A percentile compares a stretch with the other conserved stretches of the same genome.
Evolutionary conservation across 1,140 invertebrate genomes (phyloP).

Genomic region (Diabrotica virgifera): DNA sequence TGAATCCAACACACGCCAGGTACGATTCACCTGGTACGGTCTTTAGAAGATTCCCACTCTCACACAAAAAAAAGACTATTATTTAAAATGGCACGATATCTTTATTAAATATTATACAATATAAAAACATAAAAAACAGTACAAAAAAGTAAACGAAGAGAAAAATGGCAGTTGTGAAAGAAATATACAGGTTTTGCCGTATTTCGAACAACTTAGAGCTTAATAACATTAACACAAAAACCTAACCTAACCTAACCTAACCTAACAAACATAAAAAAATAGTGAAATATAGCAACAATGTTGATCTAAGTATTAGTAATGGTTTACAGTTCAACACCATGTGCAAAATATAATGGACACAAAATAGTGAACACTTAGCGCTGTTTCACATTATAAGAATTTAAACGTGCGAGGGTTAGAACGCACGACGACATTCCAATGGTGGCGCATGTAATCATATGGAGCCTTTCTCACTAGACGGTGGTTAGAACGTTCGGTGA

Average conservation of each 20-base stretch:
- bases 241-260: too few species aligned
- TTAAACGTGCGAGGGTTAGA: too few species aligned
- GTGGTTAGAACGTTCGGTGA: too few species aligned
- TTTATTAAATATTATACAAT: slow-evolving; percentile 22
- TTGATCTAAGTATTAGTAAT: slow-evolving; percentile 6
- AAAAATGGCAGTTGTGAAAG: slow-evolving; percentile 42
- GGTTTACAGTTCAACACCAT: background rate
- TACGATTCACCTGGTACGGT: too few species aligned
- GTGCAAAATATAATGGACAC: slow-evolving; percentile 34
- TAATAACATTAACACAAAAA: slow-evolving; percentile 22
- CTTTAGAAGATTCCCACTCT: too few species aligned
- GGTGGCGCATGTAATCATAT: too few species aligned
- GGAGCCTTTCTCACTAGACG: too few species aligned
- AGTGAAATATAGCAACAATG: slow-evolving; percentile 28
- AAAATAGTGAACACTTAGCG: slow-evolving; percentile 39
- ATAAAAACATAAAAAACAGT: slow-evolving; percentile 36
- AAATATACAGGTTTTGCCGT: slow-evolving; percentile 28
- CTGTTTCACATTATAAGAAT: too few species aligned
- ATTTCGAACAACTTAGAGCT: slow-evolving; percentile 29
- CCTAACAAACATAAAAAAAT: too few species aligned
- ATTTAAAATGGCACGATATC: slow-evolving; percentile 22
- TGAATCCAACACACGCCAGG: too few species aligned
- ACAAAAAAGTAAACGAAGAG: slow-evolving; percentile 35
- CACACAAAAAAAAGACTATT: too few species aligned
- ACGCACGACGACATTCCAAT: too few species aligned